Conservation (phyloP, 2,113 vertebrate genomes). For the Tragulus kanchil region DNA sequence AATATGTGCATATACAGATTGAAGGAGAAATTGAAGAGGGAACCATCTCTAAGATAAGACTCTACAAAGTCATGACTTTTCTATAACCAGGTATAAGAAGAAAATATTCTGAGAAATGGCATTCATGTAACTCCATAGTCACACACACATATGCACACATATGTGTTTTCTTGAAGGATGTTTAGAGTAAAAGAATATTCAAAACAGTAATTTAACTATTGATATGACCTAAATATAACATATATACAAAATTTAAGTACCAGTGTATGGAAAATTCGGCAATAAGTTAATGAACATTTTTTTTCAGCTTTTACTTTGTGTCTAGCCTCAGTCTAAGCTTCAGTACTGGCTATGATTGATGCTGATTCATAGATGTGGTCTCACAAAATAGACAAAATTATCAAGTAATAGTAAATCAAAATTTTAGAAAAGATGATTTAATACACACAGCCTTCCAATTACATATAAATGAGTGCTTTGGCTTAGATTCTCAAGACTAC, state of each 20-base stretch:
- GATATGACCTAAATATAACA: background rate
- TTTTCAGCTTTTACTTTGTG: background rate
- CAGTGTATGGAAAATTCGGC: background rate
- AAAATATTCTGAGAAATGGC: background rate
- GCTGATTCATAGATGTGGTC: background rate
- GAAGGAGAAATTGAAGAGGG: background rate
- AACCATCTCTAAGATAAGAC: background rate
- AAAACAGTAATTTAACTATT: background rate
- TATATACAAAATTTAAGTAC: background rate
- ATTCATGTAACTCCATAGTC: background rate
- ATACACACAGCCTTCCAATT: background rate
- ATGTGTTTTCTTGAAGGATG: background rate
- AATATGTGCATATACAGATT: background rate
- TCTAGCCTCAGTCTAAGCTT: background rate
- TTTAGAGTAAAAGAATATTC: background rate
- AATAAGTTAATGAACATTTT: background rate
- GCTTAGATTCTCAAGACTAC: background rate
- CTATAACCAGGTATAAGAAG: background rate
- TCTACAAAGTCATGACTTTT: constrained; percentile 1
- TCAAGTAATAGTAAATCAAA: background rate
- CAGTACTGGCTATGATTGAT: background rate
- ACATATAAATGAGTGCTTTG: background rate
- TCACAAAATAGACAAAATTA: background rate
- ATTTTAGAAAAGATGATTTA: background rate
- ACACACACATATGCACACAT: background rate